A percentile compares a stretch with the other conserved stretches of the same genome.
These are phyloP conservation scores for Miltochrista miniata DNA, from an alignment of 2,888 invertebrate species.

Conservation along the genomic window DNA sequence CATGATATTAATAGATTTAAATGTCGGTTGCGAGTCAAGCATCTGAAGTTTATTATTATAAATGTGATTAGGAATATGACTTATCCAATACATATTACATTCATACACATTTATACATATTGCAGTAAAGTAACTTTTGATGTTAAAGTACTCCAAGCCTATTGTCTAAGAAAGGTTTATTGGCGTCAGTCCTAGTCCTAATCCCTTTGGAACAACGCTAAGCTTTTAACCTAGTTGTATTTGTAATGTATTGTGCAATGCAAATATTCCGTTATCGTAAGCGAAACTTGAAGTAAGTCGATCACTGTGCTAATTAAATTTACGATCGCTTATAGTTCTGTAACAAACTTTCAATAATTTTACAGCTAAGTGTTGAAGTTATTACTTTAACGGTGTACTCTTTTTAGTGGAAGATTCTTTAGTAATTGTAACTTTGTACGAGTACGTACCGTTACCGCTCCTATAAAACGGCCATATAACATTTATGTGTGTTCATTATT, in stretches of 20 bases:
- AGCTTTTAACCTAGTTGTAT: conserved; percentile 71
- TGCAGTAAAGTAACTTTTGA: not conserved
- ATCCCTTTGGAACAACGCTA: conserved; percentile 52
- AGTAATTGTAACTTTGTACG: conserved; percentile 19
- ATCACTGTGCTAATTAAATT: conserved; percentile 40
- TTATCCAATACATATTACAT: too few relatives aligned
- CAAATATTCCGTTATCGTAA: conserved; percentile 61
- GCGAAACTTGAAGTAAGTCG: conserved; percentile 43
- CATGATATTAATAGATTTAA: conserved; percentile 17
- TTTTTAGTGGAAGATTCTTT: conserved; percentile 22
- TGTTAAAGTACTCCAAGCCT: not conserved
- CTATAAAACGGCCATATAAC: conserved; percentile 12
- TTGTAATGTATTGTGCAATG: conserved; percentile 52
- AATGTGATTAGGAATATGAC: too few relatives aligned
- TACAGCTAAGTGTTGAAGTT: conserved; percentile 25
- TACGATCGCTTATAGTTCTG: conserved; percentile 17
- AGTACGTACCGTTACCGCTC: conserved; percentile 16
- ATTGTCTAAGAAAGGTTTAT: conserved; percentile 22
- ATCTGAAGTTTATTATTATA: too few relatives aligned
- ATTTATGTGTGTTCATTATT: conserved; percentile 24
- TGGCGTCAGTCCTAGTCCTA: conserved; percentile 31
- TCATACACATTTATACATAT: too few relatives aligned
- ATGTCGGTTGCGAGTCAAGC: conserved; percentile 15
- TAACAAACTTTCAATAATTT: conserved; percentile 21
- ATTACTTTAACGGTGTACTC: conserved; percentile 37